Base-by-base conservation (phyloP, 1,140 invertebrate genomes). In the Antheraea pernyi region DNA sequence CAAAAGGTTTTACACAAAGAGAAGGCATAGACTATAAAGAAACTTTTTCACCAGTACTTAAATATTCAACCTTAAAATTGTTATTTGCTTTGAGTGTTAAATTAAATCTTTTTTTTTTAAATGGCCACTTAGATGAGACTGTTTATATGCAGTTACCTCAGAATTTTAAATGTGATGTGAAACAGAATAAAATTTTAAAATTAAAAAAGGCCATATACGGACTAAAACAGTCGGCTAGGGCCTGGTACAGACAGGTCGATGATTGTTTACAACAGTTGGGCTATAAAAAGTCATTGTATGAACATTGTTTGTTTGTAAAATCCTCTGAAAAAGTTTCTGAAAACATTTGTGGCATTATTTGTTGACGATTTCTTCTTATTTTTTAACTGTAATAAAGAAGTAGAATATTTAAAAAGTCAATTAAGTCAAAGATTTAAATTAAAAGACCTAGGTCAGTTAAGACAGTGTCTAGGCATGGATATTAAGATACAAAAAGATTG, bases 241-340 rank as follows among this genome's bases (percentile, higher is more conserved):
- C 48, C 13, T 73, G 72, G 68, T 73, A 73, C 67, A 22, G 60
- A 0, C 59, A 19, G 53, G 72, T 70, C 5, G 62, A 74, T 59
- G 42, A 46, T 48, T 70, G 60, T 53, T 68, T 70, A 53, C 19
- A 13, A 19, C 37, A 70, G 19, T 60, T 68, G 13, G 72, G 64
- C 39, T 74, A 70, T 74, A 60, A 59, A 68, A 74, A 70, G 18
- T 70, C 68, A 39, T 19, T 48, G 7, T 74, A 70, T 74, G 65
- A 68, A 67, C 69, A 42, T 37, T 74, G 72, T 68, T 60, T 74
- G 9, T 74, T 67, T 67, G 30, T 65, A 22, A 69, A 73, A 65
- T 53, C 9, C 36, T 8, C 13, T 42, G 48, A 61, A 37, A 67
- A 64, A 18, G 0, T 16, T n/a, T n/a, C n/a, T n/a, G 19, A 73